Evolutionary conservation across 2,888 invertebrate species (phyloP).

Genomic region (Cephus pygmeus): DNA sequence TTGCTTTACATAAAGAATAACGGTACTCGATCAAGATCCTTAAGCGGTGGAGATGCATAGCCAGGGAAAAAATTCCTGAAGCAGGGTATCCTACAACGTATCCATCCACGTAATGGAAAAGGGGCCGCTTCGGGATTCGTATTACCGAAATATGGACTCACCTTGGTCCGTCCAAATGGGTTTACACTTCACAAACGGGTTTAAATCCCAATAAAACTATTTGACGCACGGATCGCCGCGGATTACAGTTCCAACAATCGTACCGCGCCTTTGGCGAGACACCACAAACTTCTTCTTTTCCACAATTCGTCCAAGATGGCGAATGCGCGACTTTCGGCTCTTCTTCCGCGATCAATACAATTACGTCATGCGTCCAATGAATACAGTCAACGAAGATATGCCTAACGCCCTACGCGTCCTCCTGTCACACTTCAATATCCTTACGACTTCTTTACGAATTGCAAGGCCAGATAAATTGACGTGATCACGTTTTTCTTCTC

Average conservation of each 20-base stretch:
- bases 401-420: neutral
- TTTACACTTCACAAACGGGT: constrained; percentile 74
- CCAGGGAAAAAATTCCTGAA: constrained; percentile 60
- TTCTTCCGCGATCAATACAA: constrained; percentile 67
- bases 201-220: constrained; percentile 64
- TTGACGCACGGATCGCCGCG: constrained; percentile 62
- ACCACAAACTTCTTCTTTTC: constrained; percentile 61
- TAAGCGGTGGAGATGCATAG: constrained; percentile 10
- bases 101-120: constrained; percentile 65
- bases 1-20: constrained; percentile 5
- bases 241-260: constrained; percentile 54
- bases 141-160: constrained; percentile 70
- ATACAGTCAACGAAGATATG: constrained; percentile 10
- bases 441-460: constrained; percentile 13
- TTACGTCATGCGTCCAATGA: constrained; percentile 66
- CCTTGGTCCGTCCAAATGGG: constrained; percentile 86
- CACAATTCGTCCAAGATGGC: constrained; percentile 68
- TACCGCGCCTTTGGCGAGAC: constrained; percentile 50
- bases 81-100: constrained; percentile 61
- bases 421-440: constrained; percentile 5
- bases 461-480: neutral
- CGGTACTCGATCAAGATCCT: constrained; percentile 27
- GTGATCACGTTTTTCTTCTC: neutral
- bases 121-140: constrained; percentile 63
- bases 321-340: constrained; percentile 65